Base-by-base conservation (phyloP, 2,113 vertebrate species). In the Balaenoptera acutorostrata region DNA sequence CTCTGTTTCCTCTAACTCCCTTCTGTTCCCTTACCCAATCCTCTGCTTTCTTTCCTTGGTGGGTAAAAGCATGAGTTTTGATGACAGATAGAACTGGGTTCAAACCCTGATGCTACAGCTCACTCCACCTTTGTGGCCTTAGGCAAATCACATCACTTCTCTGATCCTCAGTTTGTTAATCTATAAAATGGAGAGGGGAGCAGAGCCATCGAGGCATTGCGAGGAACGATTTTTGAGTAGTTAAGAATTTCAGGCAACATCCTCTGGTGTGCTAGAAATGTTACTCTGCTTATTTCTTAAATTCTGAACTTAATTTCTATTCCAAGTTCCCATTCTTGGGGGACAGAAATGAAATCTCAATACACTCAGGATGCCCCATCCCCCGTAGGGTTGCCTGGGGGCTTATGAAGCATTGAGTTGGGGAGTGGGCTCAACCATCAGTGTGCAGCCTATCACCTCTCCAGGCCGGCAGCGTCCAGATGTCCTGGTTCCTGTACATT, bases 241-340 rank as follows among this genome's bases (percentile, higher is more conserved):
- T 63, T 36, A 29, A 91, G 63, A 68, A n/a, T 68, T 95, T 80
- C 74, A 83, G 63, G 29, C 71, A 52, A 23, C 23, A 33, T 29
- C 31, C 46, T 52, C 33, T 6, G 31, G 2, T 18, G 23, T 64
- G 49, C 31, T 18, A 46, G 44, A 78, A 84, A 41, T 36, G 57
- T 61, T 27, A 29, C 27, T 61, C 63, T 21, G 81, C 57, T 83
- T 63, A 52, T 84, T 84, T 59, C 63, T 71, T 75, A 49, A 88
- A 15, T 33, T 64, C 23, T 71, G 33, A 84, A 25, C 57, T 92
- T 95, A 21, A 90, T 77, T 94, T 96, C 29, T 81, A 49, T 69
- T 85, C 36, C 90, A 85, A n/a, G 17, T 80, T 78, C 63, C 72
- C 52, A 36, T 71, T 77, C 13, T 84, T 31, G 10, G 10, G 39